A percentile compares a stretch with the other conserved stretches of the same genome.
Conservation (phyloP, 2,797 vertebrate species). For the Lithobates pipiens region DNA sequence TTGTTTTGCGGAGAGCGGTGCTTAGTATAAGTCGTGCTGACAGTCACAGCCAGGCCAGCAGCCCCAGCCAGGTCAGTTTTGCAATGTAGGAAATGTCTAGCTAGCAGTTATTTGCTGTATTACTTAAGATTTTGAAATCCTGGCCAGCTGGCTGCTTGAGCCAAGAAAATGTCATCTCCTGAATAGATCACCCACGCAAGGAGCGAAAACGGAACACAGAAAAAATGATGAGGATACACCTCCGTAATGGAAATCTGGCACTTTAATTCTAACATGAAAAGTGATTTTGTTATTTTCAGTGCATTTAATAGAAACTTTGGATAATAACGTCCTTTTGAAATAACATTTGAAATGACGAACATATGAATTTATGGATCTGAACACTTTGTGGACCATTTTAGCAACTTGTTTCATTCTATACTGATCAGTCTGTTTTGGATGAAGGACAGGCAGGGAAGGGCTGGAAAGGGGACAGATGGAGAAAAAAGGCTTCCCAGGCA, state of each 20-base stretch:
- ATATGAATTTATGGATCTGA: not conserved
- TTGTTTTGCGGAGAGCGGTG: slow-evolving; percentile 14
- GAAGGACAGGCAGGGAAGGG: no score
- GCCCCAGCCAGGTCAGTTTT: slow-evolving; percentile 15
- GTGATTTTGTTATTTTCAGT: not conserved
- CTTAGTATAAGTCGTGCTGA: slow-evolving; percentile 25
- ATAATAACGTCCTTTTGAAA: not conserved
- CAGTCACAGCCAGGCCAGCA: slow-evolving; percentile 28
- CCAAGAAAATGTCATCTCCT: slow-evolving; percentile 53
- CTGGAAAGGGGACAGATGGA: no score
- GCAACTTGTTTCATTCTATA: no score
- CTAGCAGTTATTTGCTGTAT: slow-evolving; percentile 44
- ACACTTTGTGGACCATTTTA: no score
- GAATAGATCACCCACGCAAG: slow-evolving; percentile 41
- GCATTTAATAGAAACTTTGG: not conserved
- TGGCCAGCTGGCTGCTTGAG: slow-evolving; percentile 13
- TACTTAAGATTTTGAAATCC: slow-evolving; percentile 38
- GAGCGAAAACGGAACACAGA: slow-evolving; percentile 31
- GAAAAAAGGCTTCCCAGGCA: no score
- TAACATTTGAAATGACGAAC: not conserved
- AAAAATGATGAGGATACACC: slow-evolving; percentile 38
- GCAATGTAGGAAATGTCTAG: slow-evolving; percentile 39
- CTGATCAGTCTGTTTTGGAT: no score
- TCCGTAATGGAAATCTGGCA: slow-evolving; percentile 34
- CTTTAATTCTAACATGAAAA: not conserved